Evolutionary conservation across 2,113 vertebrate species (phyloP).

Genomic region (Isichthys henryi): DNA sequence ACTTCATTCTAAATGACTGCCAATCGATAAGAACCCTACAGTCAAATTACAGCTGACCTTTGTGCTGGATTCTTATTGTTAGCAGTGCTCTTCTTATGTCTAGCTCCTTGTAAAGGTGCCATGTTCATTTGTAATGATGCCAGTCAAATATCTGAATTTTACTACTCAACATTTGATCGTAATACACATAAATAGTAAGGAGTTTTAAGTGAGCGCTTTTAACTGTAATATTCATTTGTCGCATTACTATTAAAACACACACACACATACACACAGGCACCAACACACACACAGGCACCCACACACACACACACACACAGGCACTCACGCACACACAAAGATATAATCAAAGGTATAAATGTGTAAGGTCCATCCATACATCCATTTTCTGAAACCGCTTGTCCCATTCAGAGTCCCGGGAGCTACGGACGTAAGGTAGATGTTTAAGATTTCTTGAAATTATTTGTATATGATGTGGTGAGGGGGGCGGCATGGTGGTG

Average conservation of each 20-base stretch:
- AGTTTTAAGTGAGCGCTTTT: background rate
- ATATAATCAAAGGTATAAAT: background rate
- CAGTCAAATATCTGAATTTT: slow-evolving; percentile 2
- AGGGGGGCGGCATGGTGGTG: too few relatives aligned
- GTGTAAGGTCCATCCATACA: too few relatives aligned
- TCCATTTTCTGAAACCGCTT: too few relatives aligned
- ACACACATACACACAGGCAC: too few relatives aligned
- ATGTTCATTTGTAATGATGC: background rate
- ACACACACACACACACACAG: background rate
- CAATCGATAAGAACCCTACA: slow-evolving; percentile 19
- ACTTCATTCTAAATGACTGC: slow-evolving; percentile 16
- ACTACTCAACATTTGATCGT: background rate
- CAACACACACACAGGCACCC: background rate
- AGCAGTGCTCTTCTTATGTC: background rate
- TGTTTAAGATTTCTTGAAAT: background rate
- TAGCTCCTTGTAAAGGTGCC: background rate
- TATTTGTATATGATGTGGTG: background rate
- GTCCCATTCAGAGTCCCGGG: too few relatives aligned
- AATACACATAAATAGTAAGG: background rate
- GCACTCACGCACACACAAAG: too few relatives aligned
- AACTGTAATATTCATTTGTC: background rate
- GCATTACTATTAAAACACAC: background rate
- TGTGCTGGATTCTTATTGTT: background rate
- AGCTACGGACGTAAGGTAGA: too few relatives aligned
- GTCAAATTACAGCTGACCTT: slow-evolving; percentile 25